These are phyloP conservation scores for Mionectes macconnelli DNA, from an alignment of 2,113 vertebrate species.

Conservation along the genomic window DNA sequence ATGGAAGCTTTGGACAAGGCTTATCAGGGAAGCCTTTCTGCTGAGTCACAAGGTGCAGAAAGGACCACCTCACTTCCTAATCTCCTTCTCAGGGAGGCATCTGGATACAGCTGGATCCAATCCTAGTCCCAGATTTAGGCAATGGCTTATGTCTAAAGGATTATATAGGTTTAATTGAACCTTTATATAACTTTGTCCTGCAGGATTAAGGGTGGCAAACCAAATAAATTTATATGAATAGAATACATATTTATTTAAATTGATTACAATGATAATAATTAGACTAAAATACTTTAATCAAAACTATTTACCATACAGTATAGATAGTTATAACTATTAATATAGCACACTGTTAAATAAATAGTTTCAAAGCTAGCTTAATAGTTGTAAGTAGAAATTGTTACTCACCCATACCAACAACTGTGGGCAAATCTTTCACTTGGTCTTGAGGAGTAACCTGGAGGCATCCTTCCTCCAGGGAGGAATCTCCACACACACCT, in stretches of 20 bases:
- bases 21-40: neutral
- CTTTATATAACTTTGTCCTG: neutral
- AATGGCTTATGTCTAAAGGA: neutral
- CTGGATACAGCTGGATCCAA: fast-evolving
- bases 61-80: neutral
- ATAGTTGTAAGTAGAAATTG: neutral
- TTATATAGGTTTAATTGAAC: neutral
- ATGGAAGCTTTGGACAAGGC: neutral
- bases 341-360: neutral
- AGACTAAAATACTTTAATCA: neutral
- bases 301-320: neutral
- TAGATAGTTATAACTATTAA: neutral
- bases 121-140: neutral
- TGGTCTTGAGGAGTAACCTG: neutral
- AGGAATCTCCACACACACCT: neutral
- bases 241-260: neutral
- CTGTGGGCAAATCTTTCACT: neutral
- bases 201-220: neutral
- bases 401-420: neutral
- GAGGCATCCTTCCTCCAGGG: no score
- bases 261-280: neutral
- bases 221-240: neutral
- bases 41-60: neutral
- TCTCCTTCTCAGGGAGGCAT: neutral
- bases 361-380: neutral